A percentile compares a stretch with the other conserved stretches of the same genome.
Evolutionary conservation across 2,888 invertebrate species (phyloP).

Genomic region (Sabatieria punctata): DNA sequence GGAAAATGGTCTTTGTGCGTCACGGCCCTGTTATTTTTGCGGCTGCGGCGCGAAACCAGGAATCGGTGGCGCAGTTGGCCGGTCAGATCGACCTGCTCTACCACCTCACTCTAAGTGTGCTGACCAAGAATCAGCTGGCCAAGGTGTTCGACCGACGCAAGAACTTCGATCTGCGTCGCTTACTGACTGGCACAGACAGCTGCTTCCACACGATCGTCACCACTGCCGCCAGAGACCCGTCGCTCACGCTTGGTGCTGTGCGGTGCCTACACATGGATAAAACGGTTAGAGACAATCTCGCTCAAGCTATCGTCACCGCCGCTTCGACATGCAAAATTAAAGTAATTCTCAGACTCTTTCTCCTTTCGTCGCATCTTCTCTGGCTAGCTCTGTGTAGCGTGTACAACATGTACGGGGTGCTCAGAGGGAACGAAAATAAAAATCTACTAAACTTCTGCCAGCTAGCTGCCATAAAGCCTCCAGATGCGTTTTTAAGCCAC

Average conservation of each 20-base stretch:
- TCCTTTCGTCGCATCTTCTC: too few species aligned
- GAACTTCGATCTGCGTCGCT: constrained; percentile 73
- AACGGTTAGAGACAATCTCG: constrained; percentile 62
- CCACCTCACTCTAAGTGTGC: constrained; percentile 77
- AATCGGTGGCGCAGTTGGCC: constrained; percentile 8
- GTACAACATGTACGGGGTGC: too few species aligned
- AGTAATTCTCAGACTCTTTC: too few species aligned
- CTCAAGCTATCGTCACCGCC: constrained; percentile 57
- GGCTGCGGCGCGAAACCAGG: constrained; percentile 46
- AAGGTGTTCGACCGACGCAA: constrained; percentile 75
- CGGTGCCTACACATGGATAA: constrained; percentile 62
- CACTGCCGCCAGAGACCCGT: not conserved
- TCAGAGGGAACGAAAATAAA: too few species aligned
- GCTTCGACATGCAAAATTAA: too few species aligned
- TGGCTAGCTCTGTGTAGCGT: too few species aligned
- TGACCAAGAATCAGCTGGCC: constrained; percentile 64
- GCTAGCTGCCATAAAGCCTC: too few species aligned
- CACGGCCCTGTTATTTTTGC: constrained; percentile 77
- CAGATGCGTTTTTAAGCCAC: too few species aligned
- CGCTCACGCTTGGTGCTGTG: constrained; percentile 41
- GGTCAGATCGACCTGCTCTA: constrained; percentile 41
- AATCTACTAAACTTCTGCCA: too few species aligned
- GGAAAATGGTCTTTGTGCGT: constrained; percentile 70
- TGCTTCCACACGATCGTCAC: not conserved
- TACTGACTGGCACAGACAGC: constrained; percentile 66